Conservation (phyloP, 2,797 vertebrate species). For the Botia almorhae region DNA sequence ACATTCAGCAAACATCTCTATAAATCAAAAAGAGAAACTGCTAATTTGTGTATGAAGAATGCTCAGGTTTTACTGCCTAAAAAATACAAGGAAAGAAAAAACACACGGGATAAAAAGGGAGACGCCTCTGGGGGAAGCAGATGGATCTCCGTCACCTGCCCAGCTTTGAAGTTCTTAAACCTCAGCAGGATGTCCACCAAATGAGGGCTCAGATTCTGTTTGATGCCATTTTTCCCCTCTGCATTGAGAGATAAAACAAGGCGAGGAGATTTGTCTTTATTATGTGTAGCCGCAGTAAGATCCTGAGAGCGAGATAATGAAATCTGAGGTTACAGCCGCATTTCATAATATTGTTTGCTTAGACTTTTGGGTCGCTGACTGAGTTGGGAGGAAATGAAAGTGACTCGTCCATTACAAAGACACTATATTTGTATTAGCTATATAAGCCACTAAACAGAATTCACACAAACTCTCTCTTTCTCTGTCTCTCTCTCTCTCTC, state of each 20-base stretch:
- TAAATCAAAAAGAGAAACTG: not conserved
- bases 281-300: constrained; percentile 17
- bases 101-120: constrained; percentile 29
- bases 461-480: too few species aligned
- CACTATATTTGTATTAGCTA: not conserved
- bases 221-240: constrained; percentile 61
- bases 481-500: too few species aligned
- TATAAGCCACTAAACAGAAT: not conserved
- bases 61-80: not conserved
- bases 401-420: constrained; percentile 2
- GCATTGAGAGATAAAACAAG: constrained; percentile 52
- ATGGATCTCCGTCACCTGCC: constrained; percentile 58
- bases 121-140: constrained; percentile 48
- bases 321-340: constrained; percentile 23
- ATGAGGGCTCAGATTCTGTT: constrained; percentile 64
- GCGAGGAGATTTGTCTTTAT: constrained; percentile 37
- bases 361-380: constrained; percentile 12
- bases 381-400: not conserved
- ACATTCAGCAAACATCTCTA: too few species aligned
- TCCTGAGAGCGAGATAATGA: constrained; percentile 23
- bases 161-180: constrained; percentile 63
- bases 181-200: constrained; percentile 59
- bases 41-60: constrained; percentile 4
- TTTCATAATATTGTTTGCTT: constrained; percentile 20
- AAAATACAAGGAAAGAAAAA: constrained; percentile 5